Percentiles rank a stretch among this genome's conserved stretches.
phyloP scores from a whole-genome alignment of 1,140 invertebrate genomes.

The Drosophila funebris region DNA sequence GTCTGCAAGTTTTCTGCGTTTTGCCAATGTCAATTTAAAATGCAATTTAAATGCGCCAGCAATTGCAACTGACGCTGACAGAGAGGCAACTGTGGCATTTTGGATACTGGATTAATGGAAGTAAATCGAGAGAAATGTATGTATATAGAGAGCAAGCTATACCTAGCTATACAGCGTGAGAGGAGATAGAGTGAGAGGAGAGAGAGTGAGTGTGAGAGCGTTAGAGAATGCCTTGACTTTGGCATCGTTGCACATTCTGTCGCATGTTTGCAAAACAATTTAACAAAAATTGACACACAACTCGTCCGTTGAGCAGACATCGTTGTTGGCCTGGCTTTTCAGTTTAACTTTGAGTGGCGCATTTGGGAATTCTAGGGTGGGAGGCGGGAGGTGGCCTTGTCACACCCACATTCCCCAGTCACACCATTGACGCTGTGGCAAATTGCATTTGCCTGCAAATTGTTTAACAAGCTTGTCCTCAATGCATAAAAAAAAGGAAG shows the following conservation, averaged over 20 bases:
- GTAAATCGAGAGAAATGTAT: neutral
- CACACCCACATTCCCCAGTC: conserved; percentile 17
- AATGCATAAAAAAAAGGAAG: conserved; percentile 1
- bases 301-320: conserved; percentile 23
- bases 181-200: too few species aligned
- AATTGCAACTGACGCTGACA: conserved; percentile 21
- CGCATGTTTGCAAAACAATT: conserved; percentile 53
- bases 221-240: conserved; percentile 8
- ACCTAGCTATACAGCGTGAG: neutral
- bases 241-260: conserved; percentile 3
- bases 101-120: neutral
- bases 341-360: conserved; percentile 17
- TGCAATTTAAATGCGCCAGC: conserved; percentile 64
- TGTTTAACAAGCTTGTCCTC: conserved; percentile 31
- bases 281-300: conserved; percentile 54
- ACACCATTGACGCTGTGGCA: conserved; percentile 20
- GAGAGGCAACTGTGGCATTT: too few species aligned
- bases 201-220: neutral
- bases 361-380: neutral
- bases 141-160: neutral
- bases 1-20: conserved; percentile 48
- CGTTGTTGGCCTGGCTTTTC: conserved; percentile 8
- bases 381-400: neutral
- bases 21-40: conserved; percentile 72
- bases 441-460: conserved; percentile 57